Conservation (phyloP, 2,113 vertebrate genomes). For the Acrocephalus kingi region DNA sequence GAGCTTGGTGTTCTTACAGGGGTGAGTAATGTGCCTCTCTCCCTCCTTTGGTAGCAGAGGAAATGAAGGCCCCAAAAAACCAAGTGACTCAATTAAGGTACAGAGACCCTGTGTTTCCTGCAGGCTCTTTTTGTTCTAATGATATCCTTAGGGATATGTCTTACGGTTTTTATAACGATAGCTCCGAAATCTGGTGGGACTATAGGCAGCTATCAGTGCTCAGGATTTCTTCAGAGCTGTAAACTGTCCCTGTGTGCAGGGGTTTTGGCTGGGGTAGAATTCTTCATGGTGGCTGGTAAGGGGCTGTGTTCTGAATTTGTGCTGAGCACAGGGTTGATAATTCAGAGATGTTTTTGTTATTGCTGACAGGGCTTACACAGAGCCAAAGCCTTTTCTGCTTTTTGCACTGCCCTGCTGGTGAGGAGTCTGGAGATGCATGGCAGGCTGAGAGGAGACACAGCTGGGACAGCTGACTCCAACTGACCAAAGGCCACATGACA, state of each 20-base stretch:
- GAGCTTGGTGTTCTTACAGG: not conserved
- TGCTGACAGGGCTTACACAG: not conserved
- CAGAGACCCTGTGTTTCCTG: not conserved
- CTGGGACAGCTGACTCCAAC: fast-evolving
- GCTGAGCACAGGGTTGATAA: not conserved
- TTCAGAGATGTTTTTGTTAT: not conserved
- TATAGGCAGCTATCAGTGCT: not conserved
- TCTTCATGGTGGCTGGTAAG: not conserved
- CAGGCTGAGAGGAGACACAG: not conserved
- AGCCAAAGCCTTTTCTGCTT: not conserved
- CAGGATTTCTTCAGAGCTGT: not conserved
- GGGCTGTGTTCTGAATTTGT: not conserved
- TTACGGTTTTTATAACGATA: not conserved
- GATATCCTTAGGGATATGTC: not conserved
- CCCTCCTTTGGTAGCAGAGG: not conserved
- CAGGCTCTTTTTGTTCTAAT: not conserved
- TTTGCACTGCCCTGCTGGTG: not conserved
- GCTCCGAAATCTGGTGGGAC: not conserved
- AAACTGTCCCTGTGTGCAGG: not conserved
- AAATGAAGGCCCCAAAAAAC: not conserved
- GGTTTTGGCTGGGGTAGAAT: not conserved
- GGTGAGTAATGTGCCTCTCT: not conserved
- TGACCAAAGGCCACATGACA: not conserved
- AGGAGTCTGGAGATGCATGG: not conserved
- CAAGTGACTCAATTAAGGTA: not conserved